A percentile compares a stretch with the other conserved stretches of the same genome.
phyloP scores from a whole-genome alignment of 2,797 vertebrate species.

The Erethizon dorsatum region DNA sequence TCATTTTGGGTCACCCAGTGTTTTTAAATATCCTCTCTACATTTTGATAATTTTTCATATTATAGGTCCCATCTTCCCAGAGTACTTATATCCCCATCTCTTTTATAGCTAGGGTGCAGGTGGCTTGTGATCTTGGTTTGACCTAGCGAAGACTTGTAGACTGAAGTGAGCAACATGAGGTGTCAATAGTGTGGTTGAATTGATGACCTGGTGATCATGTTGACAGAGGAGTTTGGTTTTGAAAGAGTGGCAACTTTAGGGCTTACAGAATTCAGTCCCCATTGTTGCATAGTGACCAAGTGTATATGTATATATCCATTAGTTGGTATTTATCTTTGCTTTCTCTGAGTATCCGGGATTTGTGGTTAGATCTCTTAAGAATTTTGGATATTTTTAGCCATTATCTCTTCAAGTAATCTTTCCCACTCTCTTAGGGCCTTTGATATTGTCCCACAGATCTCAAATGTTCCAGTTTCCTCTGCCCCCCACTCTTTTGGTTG shows the following conservation, averaged over 20 bases:
- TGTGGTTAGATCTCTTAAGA: conserved; percentile 60
- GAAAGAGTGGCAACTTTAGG: background rate
- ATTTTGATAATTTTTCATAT: conserved; percentile 64
- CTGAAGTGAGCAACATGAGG: conserved; percentile 6
- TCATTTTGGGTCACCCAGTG: background rate
- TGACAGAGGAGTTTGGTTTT: conserved; percentile 48
- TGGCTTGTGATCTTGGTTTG: conserved; percentile 32
- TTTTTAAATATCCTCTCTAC: conserved; percentile 33
- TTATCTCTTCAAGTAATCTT: conserved; percentile 57
- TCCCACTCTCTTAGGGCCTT: conserved; percentile 41
- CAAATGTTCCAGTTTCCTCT: background rate
- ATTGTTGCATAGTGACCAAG: conserved; percentile 3
- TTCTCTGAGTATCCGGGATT: conserved; percentile 19
- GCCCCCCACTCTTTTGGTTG: background rate
- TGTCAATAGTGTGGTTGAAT: conserved; percentile 21
- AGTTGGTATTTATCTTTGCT: conserved; percentile 9
- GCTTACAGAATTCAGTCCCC: conserved; percentile 47
- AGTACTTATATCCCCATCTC: conserved; percentile 27
- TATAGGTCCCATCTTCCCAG: background rate
- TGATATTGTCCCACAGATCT: conserved; percentile 30
- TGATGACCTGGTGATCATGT: conserved; percentile 37
- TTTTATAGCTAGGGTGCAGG: conserved; percentile 34
- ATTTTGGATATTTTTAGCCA: conserved; percentile 61
- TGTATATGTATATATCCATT: background rate
- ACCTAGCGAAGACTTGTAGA: background rate